Evolutionary conservation across 2,888 invertebrate species (phyloP).

Genomic region (Drosophila parthenogenetica): DNA sequence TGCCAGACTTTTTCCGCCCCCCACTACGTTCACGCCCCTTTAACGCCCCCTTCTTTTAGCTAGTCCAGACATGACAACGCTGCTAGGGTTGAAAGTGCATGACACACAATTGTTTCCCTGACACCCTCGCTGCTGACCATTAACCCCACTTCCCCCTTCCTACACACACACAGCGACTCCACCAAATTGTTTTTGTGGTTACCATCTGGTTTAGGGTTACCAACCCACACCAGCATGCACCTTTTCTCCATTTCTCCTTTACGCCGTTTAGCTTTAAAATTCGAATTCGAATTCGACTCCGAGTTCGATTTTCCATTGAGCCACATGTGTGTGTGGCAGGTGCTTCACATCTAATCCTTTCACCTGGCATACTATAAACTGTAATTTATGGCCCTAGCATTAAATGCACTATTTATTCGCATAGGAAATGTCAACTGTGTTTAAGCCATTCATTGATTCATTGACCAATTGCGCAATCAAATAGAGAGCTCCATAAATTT

Average conservation of each 20-base stretch:
- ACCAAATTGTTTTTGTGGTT: constrained; percentile 76
- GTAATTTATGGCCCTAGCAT: constrained; percentile 52
- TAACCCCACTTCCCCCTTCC: constrained; percentile 44
- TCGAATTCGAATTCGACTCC: constrained; percentile 9
- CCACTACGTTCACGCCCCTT: neutral
- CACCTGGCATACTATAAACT: constrained; percentile 12
- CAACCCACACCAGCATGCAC: constrained; percentile 46
- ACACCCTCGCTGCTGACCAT: constrained; percentile 42
- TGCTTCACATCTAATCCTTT: constrained; percentile 52
- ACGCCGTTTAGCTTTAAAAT: constrained; percentile 41
- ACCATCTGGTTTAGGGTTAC: constrained; percentile 74
- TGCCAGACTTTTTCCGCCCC: constrained; percentile 25
- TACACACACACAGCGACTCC: constrained; percentile 6
- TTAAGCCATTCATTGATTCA: constrained; percentile 38
- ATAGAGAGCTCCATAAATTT: constrained; percentile 33
- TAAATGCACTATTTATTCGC: constrained; percentile 37
- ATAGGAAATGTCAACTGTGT: constrained; percentile 28
- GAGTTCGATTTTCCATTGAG: constrained; percentile 50
- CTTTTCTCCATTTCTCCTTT: neutral
- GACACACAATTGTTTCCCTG: constrained; percentile 74
- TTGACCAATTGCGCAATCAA: constrained; percentile 29
- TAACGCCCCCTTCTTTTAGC: neutral
- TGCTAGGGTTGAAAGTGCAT: constrained; percentile 79
- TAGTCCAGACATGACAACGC: constrained; percentile 56
- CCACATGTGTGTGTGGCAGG: constrained; percentile 32